Evolutionary conservation across 1,140 invertebrate species (phyloP).

Genomic region (Eupeodes corollae): DNA sequence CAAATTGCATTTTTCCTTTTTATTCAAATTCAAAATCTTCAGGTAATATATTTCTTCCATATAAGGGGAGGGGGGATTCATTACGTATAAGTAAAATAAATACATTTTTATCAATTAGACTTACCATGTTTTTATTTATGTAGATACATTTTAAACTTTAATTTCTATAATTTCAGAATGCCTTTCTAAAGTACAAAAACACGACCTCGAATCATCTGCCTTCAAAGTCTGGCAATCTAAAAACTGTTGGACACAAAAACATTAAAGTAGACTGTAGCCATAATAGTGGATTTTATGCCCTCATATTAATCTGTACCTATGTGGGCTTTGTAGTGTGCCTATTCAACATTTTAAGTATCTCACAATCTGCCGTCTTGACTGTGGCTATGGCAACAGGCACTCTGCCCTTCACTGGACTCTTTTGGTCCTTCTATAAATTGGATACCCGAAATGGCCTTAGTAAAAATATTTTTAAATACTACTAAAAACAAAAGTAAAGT

Average conservation of each 20-base stretch:
- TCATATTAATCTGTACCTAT: constrained; percentile 41
- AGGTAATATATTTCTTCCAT: too few species aligned
- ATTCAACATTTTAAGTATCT: constrained; percentile 43
- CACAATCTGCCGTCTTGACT: constrained; percentile 47
- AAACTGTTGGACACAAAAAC: too few species aligned
- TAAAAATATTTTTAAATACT: neutral
- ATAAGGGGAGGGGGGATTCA: too few species aligned
- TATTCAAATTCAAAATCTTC: too few species aligned
- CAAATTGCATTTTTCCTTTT: too few species aligned
- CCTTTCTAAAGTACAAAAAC: constrained; percentile 19
- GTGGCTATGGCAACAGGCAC: constrained; percentile 42
- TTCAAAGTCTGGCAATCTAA: too few species aligned
- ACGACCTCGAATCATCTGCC: constrained; percentile 9
- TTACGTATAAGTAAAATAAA: too few species aligned
- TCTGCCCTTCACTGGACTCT: constrained; percentile 45
- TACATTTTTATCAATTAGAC: too few species aligned
- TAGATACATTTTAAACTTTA: too few species aligned
- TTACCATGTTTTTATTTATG: too few species aligned
- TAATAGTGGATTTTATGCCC: constrained; percentile 30
- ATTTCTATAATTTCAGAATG: constrained; percentile 13
- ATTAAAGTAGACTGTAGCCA: too few species aligned
- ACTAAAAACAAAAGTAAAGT: too few species aligned
- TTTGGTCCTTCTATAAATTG: constrained; percentile 50
- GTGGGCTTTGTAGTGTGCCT: constrained; percentile 39
- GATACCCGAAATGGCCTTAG: constrained; percentile 2